Evolutionary conservation across 2,888 invertebrate species (phyloP).

Genomic region (Sabatieria punctata): DNA sequence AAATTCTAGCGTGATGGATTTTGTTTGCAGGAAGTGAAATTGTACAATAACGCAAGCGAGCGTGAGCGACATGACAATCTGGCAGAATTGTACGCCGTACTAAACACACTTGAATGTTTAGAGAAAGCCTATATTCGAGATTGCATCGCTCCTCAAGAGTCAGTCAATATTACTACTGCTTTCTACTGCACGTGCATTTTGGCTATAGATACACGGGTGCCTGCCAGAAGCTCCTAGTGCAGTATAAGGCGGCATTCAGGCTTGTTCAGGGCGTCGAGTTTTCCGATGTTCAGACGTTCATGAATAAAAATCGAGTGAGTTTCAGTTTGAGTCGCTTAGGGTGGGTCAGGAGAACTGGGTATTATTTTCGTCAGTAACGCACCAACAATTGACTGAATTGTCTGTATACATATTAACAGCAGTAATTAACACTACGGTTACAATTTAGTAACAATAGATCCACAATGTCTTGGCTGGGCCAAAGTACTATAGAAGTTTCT

Average conservation of each 20-base stretch:
- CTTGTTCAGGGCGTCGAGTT: conserved; percentile 86
- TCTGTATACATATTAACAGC: no score
- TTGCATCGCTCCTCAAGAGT: conserved; percentile 72
- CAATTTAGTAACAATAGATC: no score
- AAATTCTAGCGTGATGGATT: neutral
- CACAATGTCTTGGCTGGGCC: no score
- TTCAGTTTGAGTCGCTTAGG: no score
- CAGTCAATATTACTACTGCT: neutral
- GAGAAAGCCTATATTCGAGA: conserved; percentile 98
- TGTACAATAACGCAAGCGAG: conserved; percentile 2
- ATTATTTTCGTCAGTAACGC: no score
- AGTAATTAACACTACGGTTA: no score
- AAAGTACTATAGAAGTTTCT: no score
- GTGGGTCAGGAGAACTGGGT: no score
- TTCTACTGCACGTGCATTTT: neutral
- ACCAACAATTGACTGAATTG: no score
- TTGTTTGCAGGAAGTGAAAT: conserved; percentile 5
- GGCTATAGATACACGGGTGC: conserved; percentile 67
- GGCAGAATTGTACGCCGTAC: conserved; percentile 89
- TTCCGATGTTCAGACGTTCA: conserved; percentile 73
- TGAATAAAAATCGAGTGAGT: conserved; percentile 71
- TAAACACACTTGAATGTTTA: conserved; percentile 87
- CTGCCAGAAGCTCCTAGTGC: conserved; percentile 85
- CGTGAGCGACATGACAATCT: conserved; percentile 52
- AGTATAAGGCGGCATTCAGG: conserved; percentile 89